Base-by-base conservation (phyloP, 2,888 invertebrate genomes). In the Ctena decussata region DNA sequence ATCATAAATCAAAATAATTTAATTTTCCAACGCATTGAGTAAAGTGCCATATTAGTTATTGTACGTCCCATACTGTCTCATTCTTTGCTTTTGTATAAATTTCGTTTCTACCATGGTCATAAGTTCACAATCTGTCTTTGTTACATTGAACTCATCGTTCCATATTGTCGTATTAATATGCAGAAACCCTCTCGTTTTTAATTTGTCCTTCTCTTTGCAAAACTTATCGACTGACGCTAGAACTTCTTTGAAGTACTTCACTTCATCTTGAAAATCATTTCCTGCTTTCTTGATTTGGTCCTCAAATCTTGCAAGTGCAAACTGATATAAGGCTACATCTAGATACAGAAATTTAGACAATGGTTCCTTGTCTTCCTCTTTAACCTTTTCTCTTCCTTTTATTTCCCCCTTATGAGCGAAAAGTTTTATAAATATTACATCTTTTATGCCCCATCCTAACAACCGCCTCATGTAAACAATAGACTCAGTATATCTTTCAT, bases 401-500 rank as follows among this genome's bases (percentile, higher is more conserved):
- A 35, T 30, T 21, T 77, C 39, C 1, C 74, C 72, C 5, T 79
- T 76, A 0, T 71, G 76, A 0, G 73, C 81, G 1, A 73, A 32
- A 37, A 76, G 57, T 21, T 73, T 80, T 24, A 82, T 53, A 69
- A 89, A 92, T 1, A 93, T 15, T 15, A 93, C 80, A 41, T 93
- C 93, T 57, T 87, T 79, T 0, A 89, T 70, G 0, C 76, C 27
- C 93, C 93, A 93, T 0, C 84, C 76, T 1, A 92, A 44, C 0
- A 86, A 39, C 30, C 93, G 79, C 70, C 84, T 90, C 77, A 93
- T 78, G 0, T 91, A 80, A 21, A 93, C 85, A 5, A 93, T 8
- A 0, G 91, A 92, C 82, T 92, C 92, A 44, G 91, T 89, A 85
- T 91, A 91, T 46, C 85, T 82, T 70, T 92, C 92, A 15, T 85